Conservation (phyloP, 2,888 invertebrate species). For the Pterostichus niger region DNA sequence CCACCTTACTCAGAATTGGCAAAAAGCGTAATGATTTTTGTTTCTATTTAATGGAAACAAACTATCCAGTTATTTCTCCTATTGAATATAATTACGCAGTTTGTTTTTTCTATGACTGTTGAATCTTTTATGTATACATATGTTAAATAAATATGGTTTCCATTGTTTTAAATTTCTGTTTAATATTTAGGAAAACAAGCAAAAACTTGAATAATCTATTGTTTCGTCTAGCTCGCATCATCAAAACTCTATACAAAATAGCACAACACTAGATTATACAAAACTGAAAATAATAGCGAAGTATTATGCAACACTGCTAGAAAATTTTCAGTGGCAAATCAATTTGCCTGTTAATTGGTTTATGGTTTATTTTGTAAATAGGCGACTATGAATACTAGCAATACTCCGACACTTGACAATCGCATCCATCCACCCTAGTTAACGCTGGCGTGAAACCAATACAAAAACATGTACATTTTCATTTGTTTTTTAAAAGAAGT, state of each 20-base stretch:
- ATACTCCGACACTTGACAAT: constrained; percentile 3
- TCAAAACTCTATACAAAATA: too few relatives aligned
- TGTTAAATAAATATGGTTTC: too few relatives aligned
- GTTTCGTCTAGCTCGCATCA: neutral
- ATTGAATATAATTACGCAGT: too few relatives aligned
- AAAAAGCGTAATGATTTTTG: too few relatives aligned
- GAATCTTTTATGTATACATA: too few relatives aligned
- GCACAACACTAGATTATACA: too few relatives aligned
- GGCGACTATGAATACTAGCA: neutral
- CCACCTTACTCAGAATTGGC: too few relatives aligned
- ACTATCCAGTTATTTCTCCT: too few relatives aligned
- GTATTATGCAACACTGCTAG: neutral
- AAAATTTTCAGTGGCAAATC: constrained; percentile 5
- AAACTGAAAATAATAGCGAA: neutral
- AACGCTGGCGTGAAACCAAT: neutral
- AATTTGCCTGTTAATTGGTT: constrained; percentile 18
- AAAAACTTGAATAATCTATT: neutral
- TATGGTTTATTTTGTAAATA: neutral
- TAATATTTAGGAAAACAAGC: too few relatives aligned
- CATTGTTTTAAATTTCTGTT: too few relatives aligned
- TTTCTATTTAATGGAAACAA: too few relatives aligned
- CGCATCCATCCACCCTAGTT: neutral
- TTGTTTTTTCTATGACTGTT: too few relatives aligned
- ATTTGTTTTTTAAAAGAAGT: neutral
- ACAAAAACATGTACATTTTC: constrained; percentile 12